These are phyloP conservation scores for Lamellibrachia luymesi DNA, from an alignment of 1,140 invertebrate species.

Conservation along the genomic window DNA sequence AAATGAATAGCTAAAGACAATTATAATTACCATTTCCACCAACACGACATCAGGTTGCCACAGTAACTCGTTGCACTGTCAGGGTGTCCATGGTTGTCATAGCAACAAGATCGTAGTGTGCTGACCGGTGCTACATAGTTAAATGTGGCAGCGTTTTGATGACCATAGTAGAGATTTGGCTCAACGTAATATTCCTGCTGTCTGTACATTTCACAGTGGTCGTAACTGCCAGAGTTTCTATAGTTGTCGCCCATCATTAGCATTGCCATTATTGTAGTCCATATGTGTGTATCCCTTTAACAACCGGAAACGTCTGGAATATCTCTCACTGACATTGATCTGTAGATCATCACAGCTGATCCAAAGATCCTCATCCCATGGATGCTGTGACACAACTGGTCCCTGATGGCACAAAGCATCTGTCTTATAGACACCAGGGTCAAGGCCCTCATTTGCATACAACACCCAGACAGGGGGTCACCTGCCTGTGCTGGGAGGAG, in stretches of 20 bases:
- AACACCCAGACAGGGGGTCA: not conserved
- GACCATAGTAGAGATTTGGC: not conserved
- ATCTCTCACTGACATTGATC: not conserved
- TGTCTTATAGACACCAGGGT: not conserved
- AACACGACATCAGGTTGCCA: not conserved
- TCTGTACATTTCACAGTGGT: not conserved
- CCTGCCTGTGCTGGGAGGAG: too few relatives aligned
- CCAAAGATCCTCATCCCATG: not conserved
- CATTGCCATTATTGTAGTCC: not conserved
- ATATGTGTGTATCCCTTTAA: not conserved
- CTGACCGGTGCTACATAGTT: not conserved
- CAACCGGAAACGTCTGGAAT: not conserved
- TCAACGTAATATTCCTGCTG: not conserved
- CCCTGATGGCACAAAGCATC: not conserved
- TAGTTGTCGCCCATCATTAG: not conserved
- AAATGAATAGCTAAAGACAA: not conserved
- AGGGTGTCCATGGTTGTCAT: not conserved
- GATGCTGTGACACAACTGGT: not conserved
- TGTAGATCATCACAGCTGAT: not conserved
- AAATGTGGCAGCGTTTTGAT: not conserved
- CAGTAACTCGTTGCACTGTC: not conserved
- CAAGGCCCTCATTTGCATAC: not conserved
- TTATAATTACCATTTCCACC: constrained; percentile 1
- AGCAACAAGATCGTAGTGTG: not conserved
- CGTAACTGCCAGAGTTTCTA: not conserved